Evolutionary conservation across 2,113 vertebrate genomes (phyloP).

Genomic region (Enhydra lutris): DNA sequence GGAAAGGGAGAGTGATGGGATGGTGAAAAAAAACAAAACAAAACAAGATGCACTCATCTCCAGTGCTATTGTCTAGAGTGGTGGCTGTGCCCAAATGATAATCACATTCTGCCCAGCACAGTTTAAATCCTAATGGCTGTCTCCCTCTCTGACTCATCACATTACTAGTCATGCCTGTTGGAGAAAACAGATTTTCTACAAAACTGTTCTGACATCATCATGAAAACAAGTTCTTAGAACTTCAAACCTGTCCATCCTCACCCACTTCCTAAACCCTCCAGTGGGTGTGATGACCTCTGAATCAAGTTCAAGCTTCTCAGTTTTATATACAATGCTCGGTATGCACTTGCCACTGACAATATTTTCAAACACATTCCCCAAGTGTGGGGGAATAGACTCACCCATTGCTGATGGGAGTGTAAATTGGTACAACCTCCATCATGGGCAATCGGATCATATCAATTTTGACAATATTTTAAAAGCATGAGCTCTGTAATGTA

Average conservation of each 20-base stretch:
- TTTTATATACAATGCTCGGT: background rate
- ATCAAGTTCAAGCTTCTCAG: background rate
- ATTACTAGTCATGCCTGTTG: background rate
- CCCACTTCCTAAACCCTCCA: background rate
- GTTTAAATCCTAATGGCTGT: background rate
- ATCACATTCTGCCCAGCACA: background rate
- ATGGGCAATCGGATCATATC: background rate
- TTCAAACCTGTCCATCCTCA: background rate
- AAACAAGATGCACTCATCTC: background rate
- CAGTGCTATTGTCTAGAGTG: background rate
- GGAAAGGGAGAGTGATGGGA: background rate
- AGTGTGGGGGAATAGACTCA: background rate
- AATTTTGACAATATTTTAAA: background rate
- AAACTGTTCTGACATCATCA: background rate
- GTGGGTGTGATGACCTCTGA: accelerated
- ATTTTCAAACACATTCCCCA: background rate
- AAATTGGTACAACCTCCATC: background rate
- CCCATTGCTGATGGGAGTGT: background rate
- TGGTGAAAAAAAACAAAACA: background rate
- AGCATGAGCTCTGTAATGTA: background rate
- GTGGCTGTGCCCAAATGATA: background rate
- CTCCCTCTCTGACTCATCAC: background rate
- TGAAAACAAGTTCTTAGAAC: background rate
- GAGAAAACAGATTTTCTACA: background rate
- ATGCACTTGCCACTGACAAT: background rate